Conservation (phyloP, 1,140 invertebrate species). For the Bombus superbus region DNA sequence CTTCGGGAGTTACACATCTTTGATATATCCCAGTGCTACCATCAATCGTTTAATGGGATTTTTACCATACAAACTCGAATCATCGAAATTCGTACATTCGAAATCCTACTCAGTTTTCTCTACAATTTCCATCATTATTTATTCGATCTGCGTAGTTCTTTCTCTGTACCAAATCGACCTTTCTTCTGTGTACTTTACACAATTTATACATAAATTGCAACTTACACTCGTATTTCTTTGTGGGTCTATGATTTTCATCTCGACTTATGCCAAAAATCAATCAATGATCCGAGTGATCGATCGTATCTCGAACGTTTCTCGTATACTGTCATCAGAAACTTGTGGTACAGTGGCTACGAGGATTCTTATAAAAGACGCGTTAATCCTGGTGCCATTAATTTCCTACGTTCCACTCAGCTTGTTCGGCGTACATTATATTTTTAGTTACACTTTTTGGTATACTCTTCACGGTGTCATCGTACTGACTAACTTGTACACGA, state of each 20-base stretch:
- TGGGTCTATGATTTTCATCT: conserved; percentile 24
- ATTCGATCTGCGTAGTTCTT: not conserved
- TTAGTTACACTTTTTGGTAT: conserved; percentile 25
- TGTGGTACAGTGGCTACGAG: conserved; percentile 58
- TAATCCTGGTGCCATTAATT: conserved; percentile 60
- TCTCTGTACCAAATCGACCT: not conserved
- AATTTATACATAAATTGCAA: conserved; percentile 60
- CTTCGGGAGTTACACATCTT: conserved; percentile 48
- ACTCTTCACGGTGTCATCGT: conserved; percentile 57
- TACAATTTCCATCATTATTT: conserved; percentile 21
- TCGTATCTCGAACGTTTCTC: conserved; percentile 55
- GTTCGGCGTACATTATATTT: rapidly evolving
- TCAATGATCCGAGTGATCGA: conserved; percentile 57
- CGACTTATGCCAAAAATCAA: conserved; percentile 42
- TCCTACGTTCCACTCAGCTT: conserved; percentile 49
- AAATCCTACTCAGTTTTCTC: conserved; percentile 46
- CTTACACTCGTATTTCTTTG: conserved; percentile 62
- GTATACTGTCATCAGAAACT: conserved; percentile 44
- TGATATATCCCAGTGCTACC: conserved; percentile 51
- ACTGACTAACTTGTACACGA: conserved; percentile 68
- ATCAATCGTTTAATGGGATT: conserved; percentile 57
- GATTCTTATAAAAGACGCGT: conserved; percentile 69
- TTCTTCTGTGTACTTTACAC: not conserved
- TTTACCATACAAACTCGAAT: conserved; percentile 56
- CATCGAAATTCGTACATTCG: conserved; percentile 30